Base-by-base conservation (phyloP, 2,113 vertebrate genomes). In the Alligator sinensis region DNA sequence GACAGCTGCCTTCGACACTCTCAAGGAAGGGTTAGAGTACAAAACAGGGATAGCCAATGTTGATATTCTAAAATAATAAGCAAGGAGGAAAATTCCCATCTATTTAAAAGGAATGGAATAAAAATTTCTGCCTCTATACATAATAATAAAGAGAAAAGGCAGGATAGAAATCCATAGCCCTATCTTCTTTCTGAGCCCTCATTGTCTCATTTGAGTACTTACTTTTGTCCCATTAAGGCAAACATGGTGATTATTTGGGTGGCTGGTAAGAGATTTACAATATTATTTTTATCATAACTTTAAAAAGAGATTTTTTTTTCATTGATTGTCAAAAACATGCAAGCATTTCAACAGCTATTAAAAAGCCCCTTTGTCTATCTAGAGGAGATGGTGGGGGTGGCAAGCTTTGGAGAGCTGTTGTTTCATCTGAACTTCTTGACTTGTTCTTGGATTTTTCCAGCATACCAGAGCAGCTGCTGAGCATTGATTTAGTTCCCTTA, bases 401-500 rank as follows among this genome's bases (percentile, higher is more conserved):
- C 79, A 77, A 74, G 61, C 30, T 86, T 30, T 77, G 83, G 91
- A 88, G 28, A 77, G 78, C 77, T 13, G 12, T 30, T 80, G n/a
- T 77, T 93, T 76, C 66, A 62, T 77, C 61, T 63, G 38, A 79
- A 59, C n/a, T 17, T 34, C 77, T 27, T 68, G 4, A 12, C 79
- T 85, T 88, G 78, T 9, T 80, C 90, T 86, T 86, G n/a, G 83
- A 80, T 18, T 75, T 95, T 76, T 91, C 27, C 34, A 66, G 9
- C 60, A 54, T 61, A 18, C 24, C 55, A 28, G 61, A 95, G 83
- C 86, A 88, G 94, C 87, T 93, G 89, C 24, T 66, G 80, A 92
- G 78, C 86, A 64, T 55, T 91, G 87, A 82, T 91, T 87, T 90
- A 10, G 58, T 91, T 88, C 88, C 91, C 80, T 93, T 86, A 92